These are phyloP conservation scores for Cyanoderma ruficeps DNA, from an alignment of 2,113 vertebrate genomes.

Conservation along the genomic window DNA sequence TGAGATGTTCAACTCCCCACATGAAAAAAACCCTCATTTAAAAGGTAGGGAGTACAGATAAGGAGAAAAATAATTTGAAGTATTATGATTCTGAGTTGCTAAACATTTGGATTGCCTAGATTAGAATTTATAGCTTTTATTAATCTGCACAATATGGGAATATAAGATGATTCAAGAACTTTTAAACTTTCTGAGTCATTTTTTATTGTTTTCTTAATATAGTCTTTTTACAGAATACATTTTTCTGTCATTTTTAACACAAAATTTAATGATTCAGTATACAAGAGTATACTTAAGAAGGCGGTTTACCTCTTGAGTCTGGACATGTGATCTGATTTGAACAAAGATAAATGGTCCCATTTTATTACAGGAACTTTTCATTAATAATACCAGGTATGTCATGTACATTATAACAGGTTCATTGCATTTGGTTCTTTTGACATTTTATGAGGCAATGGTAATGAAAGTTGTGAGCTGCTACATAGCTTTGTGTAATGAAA, in stretches of 20 bases:
- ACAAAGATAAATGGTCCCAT: conserved; percentile 26
- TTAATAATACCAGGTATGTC: conserved; percentile 24
- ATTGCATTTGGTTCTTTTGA: conserved; percentile 1
- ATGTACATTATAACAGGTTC: not conserved
- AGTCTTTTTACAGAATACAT: not conserved
- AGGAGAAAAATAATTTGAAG: not conserved
- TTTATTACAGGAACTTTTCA: conserved; percentile 7
- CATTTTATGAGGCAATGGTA: not conserved
- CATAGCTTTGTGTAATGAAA: not conserved
- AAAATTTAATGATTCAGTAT: not conserved
- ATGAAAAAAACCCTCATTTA: not conserved
- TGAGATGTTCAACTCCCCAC: not conserved
- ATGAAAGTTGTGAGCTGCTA: conserved; percentile 7
- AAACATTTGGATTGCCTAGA: not conserved
- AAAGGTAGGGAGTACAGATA: not conserved
- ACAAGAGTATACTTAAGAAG: not conserved
- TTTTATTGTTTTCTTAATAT: not conserved
- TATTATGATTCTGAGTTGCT: not conserved
- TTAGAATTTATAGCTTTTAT: not conserved
- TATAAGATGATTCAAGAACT: not conserved
- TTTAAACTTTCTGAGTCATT: not conserved
- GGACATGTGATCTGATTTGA: not conserved
- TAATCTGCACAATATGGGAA: not conserved
- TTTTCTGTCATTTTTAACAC: not conserved
- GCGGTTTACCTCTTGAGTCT: not conserved